phyloP scores from a whole-genome alignment of 1,140 invertebrate genomes.

The Cardiocondyla obscurior region DNA sequence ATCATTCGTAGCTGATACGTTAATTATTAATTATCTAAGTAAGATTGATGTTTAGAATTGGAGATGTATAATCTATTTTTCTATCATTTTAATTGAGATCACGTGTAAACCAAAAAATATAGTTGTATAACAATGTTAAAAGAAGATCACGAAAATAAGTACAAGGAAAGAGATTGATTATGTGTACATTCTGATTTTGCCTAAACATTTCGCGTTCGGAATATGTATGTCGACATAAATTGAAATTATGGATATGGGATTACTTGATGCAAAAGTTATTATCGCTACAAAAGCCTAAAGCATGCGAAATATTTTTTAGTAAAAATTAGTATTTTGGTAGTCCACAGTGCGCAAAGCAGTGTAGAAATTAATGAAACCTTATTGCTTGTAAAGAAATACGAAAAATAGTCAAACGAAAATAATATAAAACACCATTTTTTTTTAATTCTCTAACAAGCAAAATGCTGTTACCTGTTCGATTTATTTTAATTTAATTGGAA shows the following conservation, averaged over 20 bases:
- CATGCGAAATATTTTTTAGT: slow-evolving; percentile 61
- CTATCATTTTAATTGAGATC: slow-evolving; percentile 61
- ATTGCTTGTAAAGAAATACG: neutral
- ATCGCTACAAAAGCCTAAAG: slow-evolving; percentile 40
- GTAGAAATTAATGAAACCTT: neutral
- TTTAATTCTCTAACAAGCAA: slow-evolving; percentile 8
- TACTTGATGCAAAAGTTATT: slow-evolving; percentile 52
- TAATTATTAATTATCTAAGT: slow-evolving; percentile 54
- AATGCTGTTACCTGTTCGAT: neutral
- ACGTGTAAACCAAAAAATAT: slow-evolving; percentile 60
- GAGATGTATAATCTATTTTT: slow-evolving; percentile 69
- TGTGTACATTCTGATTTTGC: neutral
- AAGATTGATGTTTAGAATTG: slow-evolving; percentile 52
- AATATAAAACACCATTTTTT: slow-evolving; percentile 37
- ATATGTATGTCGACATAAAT: slow-evolving; percentile 26
- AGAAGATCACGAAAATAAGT: slow-evolving; percentile 11
- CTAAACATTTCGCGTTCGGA: slow-evolving; percentile 1
- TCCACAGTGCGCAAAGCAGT: slow-evolving; percentile 5
- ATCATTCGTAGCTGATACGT: slow-evolving; percentile 8
- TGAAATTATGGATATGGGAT: slow-evolving; percentile 10
- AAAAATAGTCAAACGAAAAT: slow-evolving; percentile 38
- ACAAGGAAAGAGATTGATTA: neutral
- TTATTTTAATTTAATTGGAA: neutral
- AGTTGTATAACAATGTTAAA: slow-evolving; percentile 37
- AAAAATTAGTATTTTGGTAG: slow-evolving; percentile 44